Base-by-base conservation (phyloP, 2,113 vertebrate genomes). In the Oplegnathus fasciatus region DNA sequence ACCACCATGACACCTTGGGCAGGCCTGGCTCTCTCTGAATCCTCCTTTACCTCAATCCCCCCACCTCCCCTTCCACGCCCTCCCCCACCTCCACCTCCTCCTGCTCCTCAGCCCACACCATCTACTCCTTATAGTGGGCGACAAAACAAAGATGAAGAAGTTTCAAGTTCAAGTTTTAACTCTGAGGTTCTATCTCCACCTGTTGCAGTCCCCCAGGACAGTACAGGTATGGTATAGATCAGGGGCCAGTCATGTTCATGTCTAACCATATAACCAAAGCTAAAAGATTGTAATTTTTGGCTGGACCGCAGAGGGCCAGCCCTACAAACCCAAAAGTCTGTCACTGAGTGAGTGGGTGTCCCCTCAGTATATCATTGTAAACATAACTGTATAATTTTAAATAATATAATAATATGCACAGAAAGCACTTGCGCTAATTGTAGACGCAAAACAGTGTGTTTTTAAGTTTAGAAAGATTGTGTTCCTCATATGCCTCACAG, bases 1-100 rank as follows among this genome's bases (percentile, higher is more conserved):
- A 88, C 80, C 67, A 89, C 90, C 75, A 90, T 97, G 84, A 82
- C 95, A 0, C 95, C 96, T 4, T 96, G 96, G 96, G 93, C 88
- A 61, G 89, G 92, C 17, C 82, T 87, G n/a, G 92, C 88, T 26
- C 92, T 94, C n/a, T 94, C 93, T 0, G 95, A 96, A 17, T 94
- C 94, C 50, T 96, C 94, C 46, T 95, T 96, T 30, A 73, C 89
- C 9, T 74, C 84, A 54, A 90, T 96, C 22, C 90, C 91, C 3
- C 70, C 70, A 13, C 85, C 79, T 20, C 57, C 79, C 9, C 86
- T 91, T 40, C 68, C 79, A 30, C 26, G 24, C 81, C 68, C 57
- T 84, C 75, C 15, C 40, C 74, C 69, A 24, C 65, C 77, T 18
- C 57, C 71, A 20, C 54, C 88, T 0, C 83, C 88, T 52, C 82